These are phyloP conservation scores for Molossus molossus DNA, from an alignment of 2,797 vertebrate genomes.

Conservation along the genomic window DNA sequence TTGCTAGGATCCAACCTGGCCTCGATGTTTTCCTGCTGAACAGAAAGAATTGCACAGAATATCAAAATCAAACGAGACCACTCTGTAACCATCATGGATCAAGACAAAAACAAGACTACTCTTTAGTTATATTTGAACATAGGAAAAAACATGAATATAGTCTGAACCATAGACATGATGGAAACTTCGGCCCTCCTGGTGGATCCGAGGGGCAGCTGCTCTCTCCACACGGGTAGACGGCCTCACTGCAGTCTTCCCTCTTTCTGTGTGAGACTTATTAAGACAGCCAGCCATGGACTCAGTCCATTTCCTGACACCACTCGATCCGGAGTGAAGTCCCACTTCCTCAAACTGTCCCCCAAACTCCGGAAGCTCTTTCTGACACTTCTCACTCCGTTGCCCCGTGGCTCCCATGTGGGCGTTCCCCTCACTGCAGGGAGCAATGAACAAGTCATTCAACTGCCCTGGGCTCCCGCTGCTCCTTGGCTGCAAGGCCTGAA, in stretches of 20 bases:
- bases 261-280: neutral
- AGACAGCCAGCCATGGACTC: neutral
- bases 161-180: neutral
- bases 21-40: neutral
- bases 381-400: neutral
- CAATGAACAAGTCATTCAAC: neutral
- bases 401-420: too few species aligned
- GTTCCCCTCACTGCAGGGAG: neutral
- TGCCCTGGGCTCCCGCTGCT: neutral
- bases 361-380: neutral
- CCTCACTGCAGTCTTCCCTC: neutral
- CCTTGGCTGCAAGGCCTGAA: neutral
- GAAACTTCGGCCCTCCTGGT: neutral
- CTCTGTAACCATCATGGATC: neutral
- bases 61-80: neutral
- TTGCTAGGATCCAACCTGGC: neutral
- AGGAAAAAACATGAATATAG: neutral
- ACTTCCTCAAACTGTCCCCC: neutral
- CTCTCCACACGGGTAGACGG: neutral
- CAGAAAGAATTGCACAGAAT: neutral
- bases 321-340: neutral
- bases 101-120: neutral
- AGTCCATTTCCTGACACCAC: neutral
- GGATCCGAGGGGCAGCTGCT: neutral
- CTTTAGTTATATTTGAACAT: neutral